These are phyloP conservation scores for Pollicipes pollicipes DNA, from an alignment of 1,140 invertebrate species.

Conservation along the genomic window DNA sequence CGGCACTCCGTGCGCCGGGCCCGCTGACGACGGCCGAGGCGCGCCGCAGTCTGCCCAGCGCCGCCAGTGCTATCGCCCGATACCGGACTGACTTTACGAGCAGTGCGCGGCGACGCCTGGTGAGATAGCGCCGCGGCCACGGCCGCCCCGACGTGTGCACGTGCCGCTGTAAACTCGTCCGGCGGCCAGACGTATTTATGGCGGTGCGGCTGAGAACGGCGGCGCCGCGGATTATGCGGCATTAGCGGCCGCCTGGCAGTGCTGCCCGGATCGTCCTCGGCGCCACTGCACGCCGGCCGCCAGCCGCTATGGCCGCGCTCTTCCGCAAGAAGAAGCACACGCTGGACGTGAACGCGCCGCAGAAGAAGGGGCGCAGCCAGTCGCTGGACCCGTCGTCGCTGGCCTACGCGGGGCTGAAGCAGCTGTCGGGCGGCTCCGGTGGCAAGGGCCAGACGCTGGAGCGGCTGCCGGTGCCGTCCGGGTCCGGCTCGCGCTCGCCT, in stretches of 20 bases:
- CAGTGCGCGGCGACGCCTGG: not conserved
- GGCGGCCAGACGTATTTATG: no score
- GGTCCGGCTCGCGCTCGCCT: not conserved
- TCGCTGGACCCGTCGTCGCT: not conserved
- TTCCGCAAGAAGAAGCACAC: not conserved
- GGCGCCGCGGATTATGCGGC: no score
- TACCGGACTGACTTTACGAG: no score
- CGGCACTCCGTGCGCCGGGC: no score
- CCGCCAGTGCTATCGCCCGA: no score
- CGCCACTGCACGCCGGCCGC: no score
- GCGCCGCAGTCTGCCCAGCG: not conserved
- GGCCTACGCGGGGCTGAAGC: not conserved
- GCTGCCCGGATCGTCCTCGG: no score
- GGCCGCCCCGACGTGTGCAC: not conserved
- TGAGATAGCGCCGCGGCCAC: not conserved
- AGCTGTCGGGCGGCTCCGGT: not conserved
- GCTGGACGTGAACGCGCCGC: not conserved
- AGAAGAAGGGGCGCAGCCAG: not conserved
- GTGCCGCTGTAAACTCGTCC: not conserved
- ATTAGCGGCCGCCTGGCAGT: not conserved
- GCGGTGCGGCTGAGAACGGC: not conserved
- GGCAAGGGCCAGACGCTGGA: not conserved
- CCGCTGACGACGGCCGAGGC: no score
- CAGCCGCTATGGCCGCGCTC: not conserved
- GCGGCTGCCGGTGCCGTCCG: not conserved